Percentiles rank a stretch among this genome's conserved stretches.
Evolutionary conservation across 2,888 invertebrate species (phyloP).

Genomic region (Hololepta plana): DNA sequence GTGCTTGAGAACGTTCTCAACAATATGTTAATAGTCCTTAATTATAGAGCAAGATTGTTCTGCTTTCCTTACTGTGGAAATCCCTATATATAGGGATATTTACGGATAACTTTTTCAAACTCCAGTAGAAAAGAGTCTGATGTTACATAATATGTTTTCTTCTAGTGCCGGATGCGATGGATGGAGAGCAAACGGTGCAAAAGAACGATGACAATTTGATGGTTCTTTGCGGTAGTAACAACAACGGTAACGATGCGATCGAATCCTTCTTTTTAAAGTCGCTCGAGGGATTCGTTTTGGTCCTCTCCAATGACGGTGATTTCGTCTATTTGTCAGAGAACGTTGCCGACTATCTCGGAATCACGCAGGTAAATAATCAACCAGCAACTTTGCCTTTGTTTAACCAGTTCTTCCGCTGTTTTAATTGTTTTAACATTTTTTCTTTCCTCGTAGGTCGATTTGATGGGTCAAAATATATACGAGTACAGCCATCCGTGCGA

Average conservation of each 20-base stretch:
- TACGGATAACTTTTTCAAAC: too few relatives aligned
- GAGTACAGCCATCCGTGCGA: slow-evolving; percentile 94
- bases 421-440: slow-evolving; percentile 4
- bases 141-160: slow-evolving; percentile 10
- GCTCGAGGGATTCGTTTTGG: slow-evolving; percentile 79
- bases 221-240: slow-evolving; percentile 9
- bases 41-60: too few relatives aligned
- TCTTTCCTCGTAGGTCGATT: slow-evolving; percentile 59
- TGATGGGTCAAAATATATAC: slow-evolving; percentile 86
- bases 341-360: slow-evolving; percentile 76
- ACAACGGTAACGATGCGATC: slow-evolving; percentile 13
- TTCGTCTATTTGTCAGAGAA: slow-evolving; percentile 86
- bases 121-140: too few relatives aligned
- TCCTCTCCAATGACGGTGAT: slow-evolving; percentile 76
- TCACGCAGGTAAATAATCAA: slow-evolving; percentile 56
- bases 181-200: slow-evolving; percentile 3
- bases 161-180: slow-evolving; percentile 28
- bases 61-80: too few relatives aligned
- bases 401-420: too few relatives aligned
- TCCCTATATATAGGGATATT: too few relatives aligned
- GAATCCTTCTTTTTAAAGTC: slow-evolving; percentile 58
- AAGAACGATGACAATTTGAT: too few relatives aligned
- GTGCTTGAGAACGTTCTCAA: too few relatives aligned
- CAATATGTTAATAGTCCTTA: too few relatives aligned
- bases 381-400: not conserved